Evolutionary conservation across 2,113 vertebrate genomes (phyloP).

Genomic region (Semnornis frantzii): DNA sequence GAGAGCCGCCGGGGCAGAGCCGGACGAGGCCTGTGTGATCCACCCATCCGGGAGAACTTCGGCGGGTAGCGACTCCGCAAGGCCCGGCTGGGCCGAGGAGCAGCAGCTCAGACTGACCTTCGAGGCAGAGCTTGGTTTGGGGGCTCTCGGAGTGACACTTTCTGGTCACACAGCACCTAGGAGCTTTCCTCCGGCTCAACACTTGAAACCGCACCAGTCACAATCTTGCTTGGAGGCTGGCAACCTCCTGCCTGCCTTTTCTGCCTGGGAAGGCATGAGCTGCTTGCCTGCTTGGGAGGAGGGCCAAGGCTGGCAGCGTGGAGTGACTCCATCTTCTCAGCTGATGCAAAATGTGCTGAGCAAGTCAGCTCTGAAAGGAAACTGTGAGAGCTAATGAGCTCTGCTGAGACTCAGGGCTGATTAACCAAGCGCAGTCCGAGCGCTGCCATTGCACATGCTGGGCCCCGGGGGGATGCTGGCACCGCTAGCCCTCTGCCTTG

Average conservation of each 20-base stretch:
- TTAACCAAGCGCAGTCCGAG: rapidly evolving
- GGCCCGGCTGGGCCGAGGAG: too few species aligned
- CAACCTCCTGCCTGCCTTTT: too few species aligned
- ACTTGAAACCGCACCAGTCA: not conserved
- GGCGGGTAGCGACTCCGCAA: too few species aligned
- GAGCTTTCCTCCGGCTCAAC: not conserved
- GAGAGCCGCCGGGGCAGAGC: too few species aligned
- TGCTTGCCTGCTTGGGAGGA: not conserved
- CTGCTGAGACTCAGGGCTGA: not conserved
- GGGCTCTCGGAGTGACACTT: not conserved
- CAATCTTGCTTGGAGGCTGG: rapidly evolving
- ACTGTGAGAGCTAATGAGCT: not conserved
- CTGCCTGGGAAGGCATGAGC: not conserved
- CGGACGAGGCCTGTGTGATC: not conserved
- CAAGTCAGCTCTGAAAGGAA: not conserved
- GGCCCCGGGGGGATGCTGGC: not conserved
- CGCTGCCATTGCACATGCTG: rapidly evolving
- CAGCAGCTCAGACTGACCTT: too few species aligned
- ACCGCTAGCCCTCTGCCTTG: not conserved
- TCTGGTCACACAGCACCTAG: too few species aligned
- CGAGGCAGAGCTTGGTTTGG: not conserved
- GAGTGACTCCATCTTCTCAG: not conserved
- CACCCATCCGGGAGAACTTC: not conserved
- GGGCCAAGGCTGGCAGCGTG: not conserved
- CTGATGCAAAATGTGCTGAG: not conserved